Base-by-base conservation (phyloP, 1,140 invertebrate genomes). In the Oppia nitens region DNA sequence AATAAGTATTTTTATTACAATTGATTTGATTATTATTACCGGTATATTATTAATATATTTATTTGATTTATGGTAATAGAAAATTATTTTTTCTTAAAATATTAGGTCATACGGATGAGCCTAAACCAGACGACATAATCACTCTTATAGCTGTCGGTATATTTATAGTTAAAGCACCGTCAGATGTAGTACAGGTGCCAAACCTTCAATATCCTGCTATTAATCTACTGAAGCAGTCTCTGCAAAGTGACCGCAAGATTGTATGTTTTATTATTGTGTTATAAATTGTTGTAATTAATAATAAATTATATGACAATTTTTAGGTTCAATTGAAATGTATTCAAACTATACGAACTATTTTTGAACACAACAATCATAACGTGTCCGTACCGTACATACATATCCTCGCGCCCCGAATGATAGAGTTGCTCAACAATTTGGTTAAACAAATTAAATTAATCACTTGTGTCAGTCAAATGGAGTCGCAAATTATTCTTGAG, bases 141-240 rank as follows among this genome's bases (percentile, higher is more conserved):
- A 83, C 91, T 71, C 80, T 95, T 70, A 73, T 88, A 54, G 82
- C 85, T 0, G 85, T 95, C 64, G 82, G 85, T 14, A 85, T 92
- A 2, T 85, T 96, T 67, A 79, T 93, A 51, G 77, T 88, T 6
- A 81, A 87, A 65, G 82, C 85, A 12, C 82, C 85, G 0, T 76
- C 82, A 3, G 77, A 82, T 60, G 82, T 91, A 11, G 79, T 84
- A 11, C 75, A 77, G 32, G 80, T 83, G 9, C 81, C 83, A 1
- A 84, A 87, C 66, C 71, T 97, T 27, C 85, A 89, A 69, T 89
- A 87, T 74, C 90, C 90, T 1, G 90, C 87, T 67, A 86, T 95
- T 62, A 92, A 95, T 75, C 82, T 94, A 63, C 91, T 94, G 68
- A 77, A 85, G 52, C 84, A 88, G 63, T 85, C 86, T 65, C 78